Base-by-base conservation (phyloP, 1,140 invertebrate species). In the Drosophila bifasciata region DNA sequence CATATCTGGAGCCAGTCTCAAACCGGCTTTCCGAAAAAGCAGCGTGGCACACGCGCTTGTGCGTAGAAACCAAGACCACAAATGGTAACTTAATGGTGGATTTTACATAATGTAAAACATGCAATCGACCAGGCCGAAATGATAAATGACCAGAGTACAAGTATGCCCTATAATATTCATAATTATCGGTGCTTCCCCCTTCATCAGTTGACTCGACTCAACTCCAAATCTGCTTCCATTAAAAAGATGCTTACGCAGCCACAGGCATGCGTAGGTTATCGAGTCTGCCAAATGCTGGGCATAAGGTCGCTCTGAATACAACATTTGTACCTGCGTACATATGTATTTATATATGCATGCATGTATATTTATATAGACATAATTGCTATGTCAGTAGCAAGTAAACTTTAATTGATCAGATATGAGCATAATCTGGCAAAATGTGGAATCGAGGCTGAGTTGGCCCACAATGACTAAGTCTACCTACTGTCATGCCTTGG, bases 341-440 rank as follows among this genome's bases (percentile, higher is more conserved):
- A 52, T 36, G 43, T n/a, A 51, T 70, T 36, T 36, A 48, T 55
- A 58, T 50, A 56, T 53, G 39, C 11, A 9, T 32, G 28, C 11
- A 32, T 32, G 28, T 32, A 9, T 9, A 2, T 28, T 5, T 1
- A 2, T 28, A 23, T 1, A 25, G 23, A 51, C 62, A 76, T 76
- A 49, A 61, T 51, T 72, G 69, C 63, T 61, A 73, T 73, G 63
- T 68, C 64, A 56, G 63, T 46, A 41, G 45, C 58, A 75, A 71
- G 76, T 78, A 51, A 78, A 78, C 76, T 75, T 71, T 75, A 75
- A 75, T 78, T 78, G 76, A 75, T 78, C 76, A 71, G 75, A 75
- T 75, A 76, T 73, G 62, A 69, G 53, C 62, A 66, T 57, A 58
- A 57, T n/a, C 40, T 15, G 9, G 21, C 41, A 51, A 51, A 50